phyloP scores from a whole-genome alignment of 2,888 invertebrate genomes.

The Melanostoma scalare region DNA sequence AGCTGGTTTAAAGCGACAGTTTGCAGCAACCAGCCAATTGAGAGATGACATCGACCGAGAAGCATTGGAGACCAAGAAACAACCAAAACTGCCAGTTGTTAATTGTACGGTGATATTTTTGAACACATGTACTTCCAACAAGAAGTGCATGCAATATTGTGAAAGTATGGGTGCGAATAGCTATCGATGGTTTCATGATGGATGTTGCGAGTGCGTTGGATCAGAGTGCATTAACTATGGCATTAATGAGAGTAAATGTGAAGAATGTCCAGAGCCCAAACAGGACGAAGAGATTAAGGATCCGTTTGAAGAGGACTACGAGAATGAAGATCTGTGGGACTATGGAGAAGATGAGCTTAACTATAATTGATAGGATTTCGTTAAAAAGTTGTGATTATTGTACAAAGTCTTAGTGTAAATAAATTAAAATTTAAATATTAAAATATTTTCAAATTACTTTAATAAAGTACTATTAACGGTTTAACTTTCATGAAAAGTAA shows the following conservation, averaged over 20 bases:
- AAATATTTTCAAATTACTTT: no score
- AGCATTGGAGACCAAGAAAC: conserved; percentile 62
- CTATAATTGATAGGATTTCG: conserved; percentile 43
- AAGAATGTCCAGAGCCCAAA: conserved; percentile 84
- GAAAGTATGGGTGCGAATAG: conserved; percentile 81
- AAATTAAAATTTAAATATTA: no score
- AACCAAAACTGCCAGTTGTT: conserved; percentile 46
- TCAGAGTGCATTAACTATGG: conserved; percentile 93
- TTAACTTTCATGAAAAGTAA: no score
- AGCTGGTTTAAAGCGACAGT: conserved; percentile 73
- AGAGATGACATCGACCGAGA: conserved; percentile 72
- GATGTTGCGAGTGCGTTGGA: conserved; percentile 96
- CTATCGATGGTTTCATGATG: conserved; percentile 96
- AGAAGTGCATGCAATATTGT: conserved; percentile 79
- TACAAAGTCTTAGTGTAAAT: no score
- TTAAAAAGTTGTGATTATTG: no score
- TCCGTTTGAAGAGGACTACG: conserved; percentile 76
- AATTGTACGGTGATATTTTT: conserved; percentile 80
- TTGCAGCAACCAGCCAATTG: conserved; percentile 51
- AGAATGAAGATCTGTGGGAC: conserved; percentile 83
- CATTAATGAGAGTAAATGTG: conserved; percentile 90
- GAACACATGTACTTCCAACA: conserved; percentile 77
- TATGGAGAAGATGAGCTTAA: conserved; percentile 83
- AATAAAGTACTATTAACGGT: no score
- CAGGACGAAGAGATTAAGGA: conserved; percentile 80